A percentile compares a stretch with the other conserved stretches of the same genome.
Evolutionary conservation across 2,113 vertebrate genomes (phyloP).

Genomic region (Rhinolophus sinicus): DNA sequence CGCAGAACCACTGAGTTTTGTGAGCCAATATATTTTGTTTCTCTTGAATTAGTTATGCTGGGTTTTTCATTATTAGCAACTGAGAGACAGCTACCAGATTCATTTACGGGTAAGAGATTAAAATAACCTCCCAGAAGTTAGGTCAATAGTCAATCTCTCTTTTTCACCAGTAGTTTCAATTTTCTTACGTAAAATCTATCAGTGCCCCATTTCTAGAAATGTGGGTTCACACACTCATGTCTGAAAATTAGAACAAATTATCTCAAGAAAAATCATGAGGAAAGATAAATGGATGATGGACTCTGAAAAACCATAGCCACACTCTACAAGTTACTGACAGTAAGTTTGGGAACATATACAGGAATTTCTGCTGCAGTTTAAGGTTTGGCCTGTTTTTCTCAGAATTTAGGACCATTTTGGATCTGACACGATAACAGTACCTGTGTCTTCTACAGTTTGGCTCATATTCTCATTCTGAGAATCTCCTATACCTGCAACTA

Average conservation of each 20-base stretch:
- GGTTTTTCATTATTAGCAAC: neutral
- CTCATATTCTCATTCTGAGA: neutral
- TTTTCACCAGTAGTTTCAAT: neutral
- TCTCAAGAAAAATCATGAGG: neutral
- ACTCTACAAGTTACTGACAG: neutral
- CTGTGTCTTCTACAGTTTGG: neutral
- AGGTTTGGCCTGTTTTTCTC: neutral
- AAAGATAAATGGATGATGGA: neutral
- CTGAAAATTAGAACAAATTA: neutral
- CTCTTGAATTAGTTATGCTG: neutral
- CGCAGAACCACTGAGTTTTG: neutral
- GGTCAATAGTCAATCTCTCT: neutral
- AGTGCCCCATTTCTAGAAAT: neutral
- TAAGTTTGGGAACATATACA: neutral
- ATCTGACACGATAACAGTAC: neutral
- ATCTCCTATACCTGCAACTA: neutral
- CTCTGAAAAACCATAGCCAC: neutral
- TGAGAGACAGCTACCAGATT: neutral
- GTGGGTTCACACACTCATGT: neutral
- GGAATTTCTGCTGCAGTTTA: neutral
- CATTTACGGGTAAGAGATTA: neutral
- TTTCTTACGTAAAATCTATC: neutral
- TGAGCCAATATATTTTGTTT: neutral
- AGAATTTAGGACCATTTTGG: neutral
- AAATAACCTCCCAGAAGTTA: slow-evolving; percentile 6